Base-by-base conservation (phyloP, 2,888 invertebrate genomes). In the Zootermopsis nevadensis region DNA sequence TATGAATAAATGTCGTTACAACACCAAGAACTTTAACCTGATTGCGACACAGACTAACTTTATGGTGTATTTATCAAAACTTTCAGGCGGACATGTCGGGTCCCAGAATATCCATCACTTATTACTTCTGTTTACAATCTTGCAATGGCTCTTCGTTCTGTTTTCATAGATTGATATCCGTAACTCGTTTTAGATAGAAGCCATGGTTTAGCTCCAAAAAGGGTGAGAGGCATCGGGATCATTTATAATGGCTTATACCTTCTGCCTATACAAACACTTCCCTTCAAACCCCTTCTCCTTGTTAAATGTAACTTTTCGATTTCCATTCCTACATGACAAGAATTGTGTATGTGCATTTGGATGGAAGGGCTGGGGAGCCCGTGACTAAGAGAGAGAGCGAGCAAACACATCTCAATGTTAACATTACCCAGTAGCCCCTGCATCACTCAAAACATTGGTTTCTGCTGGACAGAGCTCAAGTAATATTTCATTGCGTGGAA, bases 251-350 rank as follows among this genome's bases (percentile, higher is more conserved):
- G 74, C 74, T 74, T 74, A 74, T 74, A 74, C 35, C 74, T 38
- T 74, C 42, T 24, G 33, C 33, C 22, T 74, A 74, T 35, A 74
- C 74, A 74, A 74, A 74, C 74, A 74, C 31, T 33, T 31, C 27
- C 33, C 30, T n/a, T 69, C 30, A 35, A 74, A 22, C 24, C 38
- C 33, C 38, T 31, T 22, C 42, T 24, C 74, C 38, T 74, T 38
- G 74, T 74, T 74, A 74, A 74, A 74, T 74, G 38, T 74, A 38
- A 74, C 74, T 74, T 74, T 74, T 74, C 74, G 74, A 74, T 74
- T 74, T 42, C 69, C 74, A 38, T 74, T 74, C 33, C 38, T 35
- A 74, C 74, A 74, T 38, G 74, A 38, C 74, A 74, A 74, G 74
- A 74, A 74, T 38, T 74, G 74, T 74, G 74, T 74, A 74, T 74